Evolutionary conservation across 2,113 vertebrate species (phyloP).

Genomic region (Ictalurus furcatus): DNA sequence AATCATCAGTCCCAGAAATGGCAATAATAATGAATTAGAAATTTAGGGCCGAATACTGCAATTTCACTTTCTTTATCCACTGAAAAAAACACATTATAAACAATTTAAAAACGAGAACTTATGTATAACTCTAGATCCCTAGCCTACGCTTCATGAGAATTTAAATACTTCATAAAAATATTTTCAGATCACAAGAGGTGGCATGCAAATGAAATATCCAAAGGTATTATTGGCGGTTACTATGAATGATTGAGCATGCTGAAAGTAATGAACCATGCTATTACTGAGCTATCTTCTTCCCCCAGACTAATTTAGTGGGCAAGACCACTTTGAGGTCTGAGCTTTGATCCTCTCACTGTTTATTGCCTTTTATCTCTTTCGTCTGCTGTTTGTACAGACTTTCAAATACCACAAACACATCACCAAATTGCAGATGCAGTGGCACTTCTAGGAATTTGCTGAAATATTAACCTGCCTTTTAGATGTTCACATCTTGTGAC

Average conservation of each 20-base stretch:
- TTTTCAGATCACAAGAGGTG: conserved; percentile 24
- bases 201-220: conserved; percentile 34
- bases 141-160: background rate
- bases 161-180: background rate
- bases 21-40: background rate
- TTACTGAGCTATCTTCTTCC: conserved; percentile 43
- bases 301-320: conserved; percentile 47
- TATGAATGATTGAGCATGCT: conserved; percentile 36
- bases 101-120: background rate
- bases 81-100: background rate
- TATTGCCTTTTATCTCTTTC: conserved; percentile 44
- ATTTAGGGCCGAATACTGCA: background rate
- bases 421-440: conserved; percentile 42
- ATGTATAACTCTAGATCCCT: background rate
- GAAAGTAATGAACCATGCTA: conserved; percentile 41
- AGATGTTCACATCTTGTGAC: conserved; percentile 29
- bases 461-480: conserved; percentile 43
- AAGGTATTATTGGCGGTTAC: conserved; percentile 22
- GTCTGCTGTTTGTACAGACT: conserved; percentile 42
- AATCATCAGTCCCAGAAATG: background rate
- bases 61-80: background rate
- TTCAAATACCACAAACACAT: conserved; percentile 46
- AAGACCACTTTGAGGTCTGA: conserved; percentile 46
- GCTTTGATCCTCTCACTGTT: conserved; percentile 41
- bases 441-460: conserved; percentile 9